Base-by-base conservation (phyloP, 1,140 invertebrate species). In the Diabrotica virgifera region DNA sequence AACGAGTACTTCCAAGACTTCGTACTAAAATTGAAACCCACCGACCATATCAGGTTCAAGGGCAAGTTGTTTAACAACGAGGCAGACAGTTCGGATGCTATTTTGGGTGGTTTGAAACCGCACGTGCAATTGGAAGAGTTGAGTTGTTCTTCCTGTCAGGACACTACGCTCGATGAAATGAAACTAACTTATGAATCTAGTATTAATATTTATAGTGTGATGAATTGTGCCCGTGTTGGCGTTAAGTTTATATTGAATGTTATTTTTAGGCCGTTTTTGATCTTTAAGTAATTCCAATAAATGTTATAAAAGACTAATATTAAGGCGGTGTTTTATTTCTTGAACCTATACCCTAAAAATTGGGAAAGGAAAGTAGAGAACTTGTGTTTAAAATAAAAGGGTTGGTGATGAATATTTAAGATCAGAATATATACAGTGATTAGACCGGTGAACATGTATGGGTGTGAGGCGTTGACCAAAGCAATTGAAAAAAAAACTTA, bases 191-290 rank as follows among this genome's bases (percentile, higher is more conserved):
- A 70, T 1, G 80, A 81, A 65, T 74, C 76, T 50, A 77, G 82
- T 6, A 38, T 71, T 68, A 55, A 53, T 72, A 78, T 82, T 51
- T 69, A 84, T 64, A 85, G 82, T 14, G 72, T 88, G 35, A 69
- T 84, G 5, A 84, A 82, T 68, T 84, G 86, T 71, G 77, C 88
- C 69, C 83, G 84, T 64, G 79, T 85, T 0, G 88, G 89, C 2
- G 75, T 86, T 7, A 91, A 90, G 71, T 87, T 88, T 79, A 82
- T 91, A 62, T 77, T 92, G 7, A 91, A 92, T 80, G 89, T 90
- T 70, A 66, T 91, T 62, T 83, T 91, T 37, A 90, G 89, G 82
- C 90, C 90, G 7, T 79, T 92, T 50, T 82, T 91, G 66, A 85
- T 88, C 71, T 89, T 91, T 73, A 90, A 89, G 78, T 90, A 79